Base-by-base conservation (phyloP, 1,140 invertebrate species). In the Branchinecta lindahli region DNA sequence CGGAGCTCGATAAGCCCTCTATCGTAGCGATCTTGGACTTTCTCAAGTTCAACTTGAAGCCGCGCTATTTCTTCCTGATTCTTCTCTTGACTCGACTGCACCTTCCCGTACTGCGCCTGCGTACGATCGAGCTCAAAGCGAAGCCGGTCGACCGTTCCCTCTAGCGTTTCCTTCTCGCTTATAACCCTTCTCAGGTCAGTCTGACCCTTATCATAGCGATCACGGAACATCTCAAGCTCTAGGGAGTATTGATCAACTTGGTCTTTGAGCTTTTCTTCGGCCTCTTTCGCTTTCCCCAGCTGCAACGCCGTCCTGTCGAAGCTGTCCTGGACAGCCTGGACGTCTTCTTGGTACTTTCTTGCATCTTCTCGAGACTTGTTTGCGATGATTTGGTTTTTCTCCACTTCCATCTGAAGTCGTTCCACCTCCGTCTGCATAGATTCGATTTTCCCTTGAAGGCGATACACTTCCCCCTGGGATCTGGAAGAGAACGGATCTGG, bases 251-350 rank as follows among this genome's bases (percentile, higher is more conserved):
- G 83, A 75, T 94, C 91, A 71, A 93, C 82, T 74, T 93, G 91
- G 75, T 90, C 89, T 77, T 92, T 91, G 9, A 89, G 86, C 77
- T 94, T 94, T 73, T 94, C 92, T 81, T 95, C 92, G 74, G 87
- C 84, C 77, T 95, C 92, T 77, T 93, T 92, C 33, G 88, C 86
- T 74, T 92, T 84, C 68, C 85, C 86, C 0, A 94, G 80, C 76
- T 94, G 91, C 52, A 93, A 80, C 8, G 88, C 85, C 0, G 90
- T 86, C 61, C 91, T 82, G 74, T 94, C 91, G 77, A 92, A 92
- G 79, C 91, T 85, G 79, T 95, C 91, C 77, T 92, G 89, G 21
- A 92, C 77, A 52, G 88, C 84, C 52, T 88, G 83, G 67, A 89
- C 80, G 76, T 95, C 91, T 73, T 94, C 91, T 79, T 92, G 89